Base-by-base conservation (phyloP, 2,113 vertebrate species). In the Nannobrachium achirus region DNA sequence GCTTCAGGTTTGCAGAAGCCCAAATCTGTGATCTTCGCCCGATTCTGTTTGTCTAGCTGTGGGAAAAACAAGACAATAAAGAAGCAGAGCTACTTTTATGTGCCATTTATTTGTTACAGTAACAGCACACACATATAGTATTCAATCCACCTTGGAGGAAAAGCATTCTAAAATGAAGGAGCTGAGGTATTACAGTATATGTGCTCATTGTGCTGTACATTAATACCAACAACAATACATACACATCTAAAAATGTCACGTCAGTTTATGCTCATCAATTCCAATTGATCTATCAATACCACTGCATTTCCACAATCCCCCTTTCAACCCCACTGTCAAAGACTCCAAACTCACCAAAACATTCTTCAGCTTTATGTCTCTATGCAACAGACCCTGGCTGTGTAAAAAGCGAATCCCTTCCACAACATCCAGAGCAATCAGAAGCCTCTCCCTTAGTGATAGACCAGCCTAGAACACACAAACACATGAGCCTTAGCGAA, bases 1-100 rank as follows among this genome's bases (percentile, higher is more conserved):
- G 98, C 98, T 84, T 99, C 98, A 1, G 98, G 98, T 79, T 99
- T 99, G 84, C 98, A 99, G 91, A 99, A 99, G 52, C 98, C 98
- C 75, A 99, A 68, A 79, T 99, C 98, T 0, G 98, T 99, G 89
- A 99, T 99, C 88, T 99, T 99, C 46, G 97, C 98, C 25, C 97
- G 93, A 39, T 97, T 97, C 81, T 94, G 95, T 86, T 95, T 99
- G 91, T 98, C 98, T 82, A 99, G 87, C 98, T 99, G 85, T 4
- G 70, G 58, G 56, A 20, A 19, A 1, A 40, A 48, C 57, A 38
- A 49, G 14, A 39, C 10, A 16, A 14, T 8, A 41, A 45, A 50
- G 18, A 56, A 11, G 51, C 41, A 56, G 42, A 13, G 15, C n/a
- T 11, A 33, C 25, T 33, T 33, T 33, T 1, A 33, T 33, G 25